Conservation (phyloP, 2,797 vertebrate species). For the Sebastes miniatus region DNA sequence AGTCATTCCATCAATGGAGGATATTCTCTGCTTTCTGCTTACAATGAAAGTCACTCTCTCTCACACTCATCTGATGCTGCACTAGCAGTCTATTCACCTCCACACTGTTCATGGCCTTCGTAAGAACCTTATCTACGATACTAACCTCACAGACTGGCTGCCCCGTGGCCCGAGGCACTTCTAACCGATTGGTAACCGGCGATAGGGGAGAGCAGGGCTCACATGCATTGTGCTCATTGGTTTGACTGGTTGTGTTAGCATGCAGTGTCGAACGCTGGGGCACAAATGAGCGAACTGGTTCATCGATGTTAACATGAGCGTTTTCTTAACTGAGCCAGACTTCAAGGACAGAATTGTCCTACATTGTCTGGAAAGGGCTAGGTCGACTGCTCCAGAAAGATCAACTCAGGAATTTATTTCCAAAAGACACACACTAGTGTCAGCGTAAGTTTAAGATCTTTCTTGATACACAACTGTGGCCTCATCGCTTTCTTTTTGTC, state of each 20-base stretch:
- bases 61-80: not conserved
- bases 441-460: not conserved
- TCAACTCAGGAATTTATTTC: slow-evolving; percentile 12
- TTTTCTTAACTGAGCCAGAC: slow-evolving; percentile 50
- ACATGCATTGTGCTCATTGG: slow-evolving; percentile 53
- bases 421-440: slow-evolving; percentile 11
- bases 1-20: not conserved
- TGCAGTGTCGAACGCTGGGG: slow-evolving; percentile 25
- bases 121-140: slow-evolving; percentile 26
- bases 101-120: not conserved
- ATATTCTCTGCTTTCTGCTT: not conserved
- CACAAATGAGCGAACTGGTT: slow-evolving; percentile 56
- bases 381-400: slow-evolving; percentile 23
- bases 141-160: slow-evolving; percentile 22
- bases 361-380: slow-evolving; percentile 42
- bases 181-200: slow-evolving; percentile 38
- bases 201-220: slow-evolving; percentile 37
- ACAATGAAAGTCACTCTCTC: not conserved
- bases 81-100: not conserved
- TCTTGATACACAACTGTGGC: not conserved
- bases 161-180: slow-evolving; percentile 38
- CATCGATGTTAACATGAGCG: slow-evolving; percentile 41
- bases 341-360: slow-evolving; percentile 42
- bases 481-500: not conserved
- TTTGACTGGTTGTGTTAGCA: slow-evolving; percentile 59